A percentile compares a stretch with the other conserved stretches of the same genome.
Evolutionary conservation across 2,888 invertebrate species (phyloP).

Genomic region (Pycnomerus fuliginosus): DNA sequence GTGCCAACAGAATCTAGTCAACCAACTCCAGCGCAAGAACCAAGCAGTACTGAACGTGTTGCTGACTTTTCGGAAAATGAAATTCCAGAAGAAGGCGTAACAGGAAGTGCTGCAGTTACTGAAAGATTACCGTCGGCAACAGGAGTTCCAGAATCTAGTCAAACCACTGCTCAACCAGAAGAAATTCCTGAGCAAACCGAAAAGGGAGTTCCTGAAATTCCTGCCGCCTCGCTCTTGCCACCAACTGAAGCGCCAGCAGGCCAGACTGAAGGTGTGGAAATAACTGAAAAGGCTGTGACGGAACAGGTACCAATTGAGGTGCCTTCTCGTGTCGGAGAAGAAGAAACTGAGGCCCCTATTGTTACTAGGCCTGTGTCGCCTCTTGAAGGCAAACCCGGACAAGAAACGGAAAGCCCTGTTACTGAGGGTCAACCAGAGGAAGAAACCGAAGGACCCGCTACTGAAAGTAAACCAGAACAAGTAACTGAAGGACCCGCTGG

Average conservation of each 20-base stretch:
- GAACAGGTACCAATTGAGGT: conserved; percentile 16
- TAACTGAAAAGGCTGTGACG: conserved; percentile 15
- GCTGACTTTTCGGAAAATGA: neutral
- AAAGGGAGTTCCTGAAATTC: conserved; percentile 8
- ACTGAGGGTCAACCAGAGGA: neutral
- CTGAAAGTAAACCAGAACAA: neutral
- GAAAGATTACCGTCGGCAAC: conserved; percentile 5
- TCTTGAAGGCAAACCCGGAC: neutral
- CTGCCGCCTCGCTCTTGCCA: conserved; percentile 4
- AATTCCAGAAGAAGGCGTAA: conserved; percentile 5
- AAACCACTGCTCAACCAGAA: conserved; percentile 8
- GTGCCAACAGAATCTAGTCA: conserved; percentile 7
- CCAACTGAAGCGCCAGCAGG: conserved; percentile 1
- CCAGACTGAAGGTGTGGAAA: conserved; percentile 3
- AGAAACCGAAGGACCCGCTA: neutral
- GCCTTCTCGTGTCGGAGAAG: too few species aligned
- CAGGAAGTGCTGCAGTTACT: conserved; percentile 9
- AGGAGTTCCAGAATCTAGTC: conserved; percentile 4
- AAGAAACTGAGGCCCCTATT: conserved; percentile 10
- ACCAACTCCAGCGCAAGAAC: conserved; percentile 2
- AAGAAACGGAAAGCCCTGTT: conserved; percentile 6
- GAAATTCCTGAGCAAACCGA: conserved; percentile 4
- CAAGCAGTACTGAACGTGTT: conserved; percentile 1
- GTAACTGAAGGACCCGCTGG: neutral
- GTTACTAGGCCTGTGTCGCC: neutral